Evolutionary conservation across 2,888 invertebrate genomes (phyloP).

Genomic region (Gerris lacustris): DNA sequence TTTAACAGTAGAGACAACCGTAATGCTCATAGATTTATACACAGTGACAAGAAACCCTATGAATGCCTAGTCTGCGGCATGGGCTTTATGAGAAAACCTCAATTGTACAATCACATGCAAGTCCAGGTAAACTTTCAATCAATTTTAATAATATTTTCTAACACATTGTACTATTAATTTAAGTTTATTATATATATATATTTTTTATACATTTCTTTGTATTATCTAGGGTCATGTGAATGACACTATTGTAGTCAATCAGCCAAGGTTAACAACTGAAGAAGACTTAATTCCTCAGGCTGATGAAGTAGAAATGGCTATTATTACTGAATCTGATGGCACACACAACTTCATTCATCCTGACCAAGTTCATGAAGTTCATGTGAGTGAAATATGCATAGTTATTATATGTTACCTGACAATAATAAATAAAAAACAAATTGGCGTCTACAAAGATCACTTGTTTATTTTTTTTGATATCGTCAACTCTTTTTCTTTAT

Average conservation of each 20-base stretch:
- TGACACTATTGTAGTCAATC: slow-evolving; percentile 70
- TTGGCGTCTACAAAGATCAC: too few species aligned
- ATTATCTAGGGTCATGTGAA: slow-evolving; percentile 53
- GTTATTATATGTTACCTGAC: too few species aligned
- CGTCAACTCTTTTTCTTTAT: too few species aligned
- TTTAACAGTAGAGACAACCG: slow-evolving; percentile 75
- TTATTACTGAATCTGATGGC: slow-evolving; percentile 32
- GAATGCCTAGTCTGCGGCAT: slow-evolving; percentile 68
- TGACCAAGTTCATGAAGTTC: slow-evolving; percentile 26
- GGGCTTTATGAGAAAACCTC: slow-evolving; percentile 72
- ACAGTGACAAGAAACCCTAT: slow-evolving; percentile 76
- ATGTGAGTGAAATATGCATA: slow-evolving; percentile 5
- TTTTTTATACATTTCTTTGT: neutral
- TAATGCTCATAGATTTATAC: slow-evolving; percentile 72
- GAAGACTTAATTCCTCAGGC: slow-evolving; percentile 28
- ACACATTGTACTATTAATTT: neutral
- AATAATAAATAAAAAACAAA: too few species aligned
- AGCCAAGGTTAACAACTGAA: slow-evolving; percentile 54
- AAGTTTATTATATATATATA: neutral
- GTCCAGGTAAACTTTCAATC: slow-evolving; percentile 39
- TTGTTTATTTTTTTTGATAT: too few species aligned
- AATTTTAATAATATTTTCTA: neutral
- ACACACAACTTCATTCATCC: slow-evolving; percentile 27
- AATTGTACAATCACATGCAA: slow-evolving; percentile 65
- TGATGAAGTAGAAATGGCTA: slow-evolving; percentile 36